Conservation (phyloP, 2,797 vertebrate species). For the Eulemur mongoz region DNA sequence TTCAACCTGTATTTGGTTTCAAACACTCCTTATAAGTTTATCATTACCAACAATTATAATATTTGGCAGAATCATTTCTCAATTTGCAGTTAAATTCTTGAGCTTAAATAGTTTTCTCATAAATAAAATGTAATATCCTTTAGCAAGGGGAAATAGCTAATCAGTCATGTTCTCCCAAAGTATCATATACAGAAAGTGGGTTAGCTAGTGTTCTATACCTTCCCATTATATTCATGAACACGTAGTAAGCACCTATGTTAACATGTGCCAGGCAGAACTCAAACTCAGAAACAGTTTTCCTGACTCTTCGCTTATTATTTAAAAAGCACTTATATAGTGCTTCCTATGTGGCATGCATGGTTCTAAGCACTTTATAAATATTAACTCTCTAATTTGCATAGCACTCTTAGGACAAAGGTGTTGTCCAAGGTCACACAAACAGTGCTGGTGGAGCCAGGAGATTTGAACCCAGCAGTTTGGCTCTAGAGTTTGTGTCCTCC, state of each 20-base stretch:
- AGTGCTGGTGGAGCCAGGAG: background rate
- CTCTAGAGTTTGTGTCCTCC: background rate
- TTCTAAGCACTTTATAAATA: background rate
- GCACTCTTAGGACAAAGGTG: background rate
- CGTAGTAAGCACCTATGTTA: background rate
- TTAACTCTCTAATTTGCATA: background rate
- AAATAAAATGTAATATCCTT: background rate
- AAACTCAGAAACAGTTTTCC: background rate
- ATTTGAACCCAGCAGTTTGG: background rate
- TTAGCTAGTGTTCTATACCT: background rate
- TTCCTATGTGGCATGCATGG: background rate
- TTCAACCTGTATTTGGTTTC: background rate
- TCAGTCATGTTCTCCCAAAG: background rate
- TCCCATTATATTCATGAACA: background rate
- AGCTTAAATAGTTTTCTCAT: background rate
- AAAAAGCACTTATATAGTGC: background rate
- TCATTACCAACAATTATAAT: background rate
- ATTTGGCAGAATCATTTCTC: background rate
- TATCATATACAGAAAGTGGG: background rate
- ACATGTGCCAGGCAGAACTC: background rate
- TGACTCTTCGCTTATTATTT: background rate
- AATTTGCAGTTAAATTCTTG: slow-evolving; percentile 1
- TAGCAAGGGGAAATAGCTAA: background rate
- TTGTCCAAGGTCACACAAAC: background rate
- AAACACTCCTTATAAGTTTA: background rate